Conservation (phyloP, 2,888 invertebrate species). For the Tiliacea citrago region DNA sequence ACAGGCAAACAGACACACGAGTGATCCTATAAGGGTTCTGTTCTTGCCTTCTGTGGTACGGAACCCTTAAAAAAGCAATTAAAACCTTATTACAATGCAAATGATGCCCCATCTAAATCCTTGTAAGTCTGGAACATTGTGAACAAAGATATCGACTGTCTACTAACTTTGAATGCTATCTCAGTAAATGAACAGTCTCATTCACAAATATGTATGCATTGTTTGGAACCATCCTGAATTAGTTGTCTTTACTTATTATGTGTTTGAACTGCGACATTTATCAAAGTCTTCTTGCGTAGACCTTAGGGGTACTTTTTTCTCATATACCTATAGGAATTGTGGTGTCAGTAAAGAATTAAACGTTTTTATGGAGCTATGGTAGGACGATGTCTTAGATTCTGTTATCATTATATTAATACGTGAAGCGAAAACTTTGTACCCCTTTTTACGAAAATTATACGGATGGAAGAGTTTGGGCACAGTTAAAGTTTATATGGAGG, state of each 20-base stretch:
- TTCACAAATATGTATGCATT: conserved; percentile 75
- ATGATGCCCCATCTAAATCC: conserved; percentile 57
- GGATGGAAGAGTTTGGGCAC: no score
- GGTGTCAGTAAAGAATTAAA: not conserved
- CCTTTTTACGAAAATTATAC: no score
- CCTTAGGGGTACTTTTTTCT: not conserved
- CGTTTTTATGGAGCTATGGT: not conserved
- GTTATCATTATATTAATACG: not conserved
- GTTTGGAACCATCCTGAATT: conserved; percentile 62
- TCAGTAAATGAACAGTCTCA: conserved; percentile 83
- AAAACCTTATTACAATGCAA: conserved; percentile 19
- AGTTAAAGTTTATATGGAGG: no score
- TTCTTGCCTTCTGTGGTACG: not conserved
- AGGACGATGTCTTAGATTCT: not conserved
- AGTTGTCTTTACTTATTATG: conserved; percentile 42
- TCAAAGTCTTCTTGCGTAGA: conserved; percentile 3
- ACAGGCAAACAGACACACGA: no score
- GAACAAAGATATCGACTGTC: conserved; percentile 85
- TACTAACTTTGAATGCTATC: conserved; percentile 85
- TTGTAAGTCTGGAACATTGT: conserved; percentile 63
- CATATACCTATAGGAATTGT: not conserved
- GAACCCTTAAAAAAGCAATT: not conserved
- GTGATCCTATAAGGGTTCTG: no score
- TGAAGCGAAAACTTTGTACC: no score
- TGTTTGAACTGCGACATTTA: conserved; percentile 30